A percentile compares a stretch with the other conserved stretches of the same genome.
Conservation (phyloP, 1,140 invertebrate genomes). For the Euura saliciscinereae region DNA sequence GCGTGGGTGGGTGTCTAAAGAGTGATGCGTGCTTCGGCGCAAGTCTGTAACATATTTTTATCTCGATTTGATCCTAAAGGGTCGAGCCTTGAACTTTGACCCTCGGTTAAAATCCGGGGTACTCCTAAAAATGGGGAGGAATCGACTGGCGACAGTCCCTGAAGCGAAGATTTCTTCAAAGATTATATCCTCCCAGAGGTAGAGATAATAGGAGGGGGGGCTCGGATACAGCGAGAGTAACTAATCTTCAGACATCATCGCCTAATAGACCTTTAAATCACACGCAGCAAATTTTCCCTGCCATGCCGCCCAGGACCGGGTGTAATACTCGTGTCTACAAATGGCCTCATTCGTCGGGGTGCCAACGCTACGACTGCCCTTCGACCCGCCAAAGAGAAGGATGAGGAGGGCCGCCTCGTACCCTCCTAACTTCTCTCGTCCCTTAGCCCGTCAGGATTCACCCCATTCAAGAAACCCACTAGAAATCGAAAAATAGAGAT, state of each 20-base stretch:
- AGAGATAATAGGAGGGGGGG: not conserved
- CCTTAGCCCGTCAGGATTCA: too few relatives aligned
- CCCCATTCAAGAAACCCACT: too few relatives aligned
- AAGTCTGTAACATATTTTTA: too few relatives aligned
- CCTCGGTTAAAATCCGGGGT: too few relatives aligned
- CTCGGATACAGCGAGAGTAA: constrained; percentile 21
- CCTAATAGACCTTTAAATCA: constrained; percentile 44
- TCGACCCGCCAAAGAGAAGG: not conserved
- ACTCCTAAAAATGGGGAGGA: too few relatives aligned
- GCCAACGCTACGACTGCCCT: constrained; percentile 25
- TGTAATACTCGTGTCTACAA: constrained; percentile 44
- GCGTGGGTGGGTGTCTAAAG: too few relatives aligned
- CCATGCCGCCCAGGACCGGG: constrained; percentile 16
- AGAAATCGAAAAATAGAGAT: too few relatives aligned
- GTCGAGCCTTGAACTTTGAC: too few relatives aligned
- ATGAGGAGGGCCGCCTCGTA: not conserved
- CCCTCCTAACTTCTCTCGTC: not conserved
- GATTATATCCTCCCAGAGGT: not conserved
- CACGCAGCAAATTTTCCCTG: constrained; percentile 28
- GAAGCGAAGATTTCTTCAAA: not conserved
- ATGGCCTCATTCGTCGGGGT: constrained; percentile 39
- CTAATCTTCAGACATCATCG: constrained; percentile 42
- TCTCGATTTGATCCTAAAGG: too few relatives aligned
- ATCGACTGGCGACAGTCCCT: not conserved
- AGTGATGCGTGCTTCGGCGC: too few relatives aligned